Base-by-base conservation (phyloP, 2,797 vertebrate species). In the Aeoliscus strigatus region DNA sequence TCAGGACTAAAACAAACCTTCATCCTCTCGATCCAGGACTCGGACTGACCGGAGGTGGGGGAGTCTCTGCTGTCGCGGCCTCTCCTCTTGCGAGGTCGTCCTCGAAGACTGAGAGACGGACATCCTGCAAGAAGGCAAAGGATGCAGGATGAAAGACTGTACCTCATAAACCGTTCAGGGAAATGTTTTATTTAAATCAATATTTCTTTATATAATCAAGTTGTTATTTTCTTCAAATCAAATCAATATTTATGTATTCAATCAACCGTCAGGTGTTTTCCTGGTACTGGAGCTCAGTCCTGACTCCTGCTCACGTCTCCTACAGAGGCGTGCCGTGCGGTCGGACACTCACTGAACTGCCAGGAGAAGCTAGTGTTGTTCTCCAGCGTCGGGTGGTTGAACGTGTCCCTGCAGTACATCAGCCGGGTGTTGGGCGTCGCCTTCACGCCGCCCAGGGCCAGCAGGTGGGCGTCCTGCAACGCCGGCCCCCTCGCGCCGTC, bases 381-480 rank as follows among this genome's bases (percentile, higher is more conserved):
- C 51, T 88, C 87, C 56, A 90, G 73, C 8, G 81, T 83, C 1
- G 88, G 87, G 59, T 91, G 88, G 75, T 61, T 84, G 70, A 91
- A 90, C 2, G 86, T 90, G 66, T 90, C 88, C 50, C 88, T 81
- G 79, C 90, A 91, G 83, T 86, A 91, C 59, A 91, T 64, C 29
- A 91, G 64, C 3, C 81, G 66, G 25, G 77, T 82, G 76, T 45
- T 65, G 36, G 79, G 51, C n/a, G 60, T 48, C 4, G 62, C 69
- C 34, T 65, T 78, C n/a, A 90, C 26, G 14, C 76, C 89, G 0
- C 88, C 88, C 43, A 91, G 79, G 2, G 90, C 89, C 73, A 89
- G 51, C 36, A 91, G 68, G 48, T 86, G 81, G 12, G 79, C 79
- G 56, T 89, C 84, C 57, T 74, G 81, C 8, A 77, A 63, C 33